Base-by-base conservation (phyloP, 1,140 invertebrate genomes). In the Dryas iulia region DNA sequence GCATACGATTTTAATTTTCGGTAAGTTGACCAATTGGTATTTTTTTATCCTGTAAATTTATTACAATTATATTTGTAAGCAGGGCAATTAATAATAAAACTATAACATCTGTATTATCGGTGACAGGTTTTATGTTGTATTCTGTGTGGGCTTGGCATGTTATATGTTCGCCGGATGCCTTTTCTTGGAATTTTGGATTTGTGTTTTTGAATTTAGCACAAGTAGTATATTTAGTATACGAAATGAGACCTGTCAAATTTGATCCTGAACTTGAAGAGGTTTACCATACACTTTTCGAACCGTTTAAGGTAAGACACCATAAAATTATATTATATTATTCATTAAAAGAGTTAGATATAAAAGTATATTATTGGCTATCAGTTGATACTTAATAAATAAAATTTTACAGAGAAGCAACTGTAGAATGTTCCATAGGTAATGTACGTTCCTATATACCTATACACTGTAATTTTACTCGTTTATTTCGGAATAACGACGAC, bases 101-200 rank as follows among this genome's bases (percentile, higher is more conserved):
- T 21, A 47, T 10, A 18, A 47, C 8, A 3, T 47, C 18, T 47
- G 33, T 73, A 33, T 59, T 69, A 84, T 33, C 63, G 12, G 30
- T 12, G 23, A 30, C 86, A 97, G 97, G 95, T 33, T 96, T 97
- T 78, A 93, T 97, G 88, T 84, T 98, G 72, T 94, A 97, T 74
- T 96, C 96, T 3, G 94, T 96, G 26, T 98, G 97, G 97, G 95
- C 97, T 8, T 98, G 97, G 97, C 96, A 96, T 72, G 94, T 97
- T 2, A 96, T 97, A 35, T 98, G 97, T 81, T 96, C 97, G 1
- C 96, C 97, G 0, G 96, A 97, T 82, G 95, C 97, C 11, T 97
- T 98, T 87, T 96, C 96, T 0, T 98, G 97, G 97, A 97, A 97
- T 81, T 97, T 98, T 75, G 94, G 94, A 31, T 97, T 97, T 82